Conservation (phyloP, 1,140 invertebrate genomes). For the Fragariocoptes setiger region DNA sequence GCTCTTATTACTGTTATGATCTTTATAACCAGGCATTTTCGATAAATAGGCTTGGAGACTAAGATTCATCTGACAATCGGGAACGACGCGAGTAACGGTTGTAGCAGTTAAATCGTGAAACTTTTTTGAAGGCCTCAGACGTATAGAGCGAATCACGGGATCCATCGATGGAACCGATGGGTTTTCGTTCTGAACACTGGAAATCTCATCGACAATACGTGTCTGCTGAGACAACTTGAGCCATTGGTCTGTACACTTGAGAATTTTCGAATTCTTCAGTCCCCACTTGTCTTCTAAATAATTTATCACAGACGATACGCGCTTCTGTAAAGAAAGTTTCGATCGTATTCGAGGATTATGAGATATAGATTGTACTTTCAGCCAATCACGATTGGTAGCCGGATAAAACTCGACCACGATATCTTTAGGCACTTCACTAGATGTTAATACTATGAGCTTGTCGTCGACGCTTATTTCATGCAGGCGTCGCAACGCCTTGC, state of each 20-base stretch:
- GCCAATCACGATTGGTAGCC: constrained; percentile 39
- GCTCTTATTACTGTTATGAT: too few species aligned
- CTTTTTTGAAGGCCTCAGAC: neutral
- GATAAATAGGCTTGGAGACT: constrained; percentile 8
- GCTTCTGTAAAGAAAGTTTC: constrained; percentile 26
- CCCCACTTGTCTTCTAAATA: constrained; percentile 44
- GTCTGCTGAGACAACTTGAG: neutral
- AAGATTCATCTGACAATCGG: constrained; percentile 7
- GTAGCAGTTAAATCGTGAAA: neutral
- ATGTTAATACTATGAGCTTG: constrained; percentile 32
- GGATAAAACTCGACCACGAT: constrained; percentile 42
- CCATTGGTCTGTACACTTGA: neutral
- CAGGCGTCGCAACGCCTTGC: constrained; percentile 47
- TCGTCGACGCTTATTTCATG: constrained; percentile 45
- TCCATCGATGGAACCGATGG: neutral
- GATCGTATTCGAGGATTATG: constrained; percentile 54
- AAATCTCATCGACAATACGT: neutral
- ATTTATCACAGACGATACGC: constrained; percentile 32
- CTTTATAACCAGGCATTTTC: too few species aligned
- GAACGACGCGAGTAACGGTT: constrained; percentile 1
- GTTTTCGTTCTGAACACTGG: neutral
- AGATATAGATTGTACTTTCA: constrained; percentile 42
- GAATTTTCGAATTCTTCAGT: neutral
- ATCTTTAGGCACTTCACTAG: constrained; percentile 38
- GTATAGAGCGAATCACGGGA: neutral